A percentile compares a stretch with the other conserved stretches of the same genome.
These are phyloP conservation scores for Drosophila parabipectinata DNA, from an alignment of 1,140 invertebrate species.

Conservation along the genomic window DNA sequence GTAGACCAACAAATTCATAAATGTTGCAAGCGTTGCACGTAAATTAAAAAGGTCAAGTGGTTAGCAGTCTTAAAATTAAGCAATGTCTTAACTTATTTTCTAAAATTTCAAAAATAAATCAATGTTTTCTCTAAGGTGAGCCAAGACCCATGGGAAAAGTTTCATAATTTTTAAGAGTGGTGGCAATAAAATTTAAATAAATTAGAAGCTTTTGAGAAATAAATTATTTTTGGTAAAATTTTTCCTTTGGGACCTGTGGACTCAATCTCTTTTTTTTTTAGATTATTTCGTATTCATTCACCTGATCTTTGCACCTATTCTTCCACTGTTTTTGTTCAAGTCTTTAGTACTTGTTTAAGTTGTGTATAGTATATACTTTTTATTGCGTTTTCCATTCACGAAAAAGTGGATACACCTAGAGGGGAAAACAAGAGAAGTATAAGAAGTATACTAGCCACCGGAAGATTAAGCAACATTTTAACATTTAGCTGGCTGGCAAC, in stretches of 20 bases:
- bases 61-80: slow-evolving; percentile 38
- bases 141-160: slow-evolving; percentile 46
- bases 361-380: slow-evolving; percentile 39
- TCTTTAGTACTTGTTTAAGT: slow-evolving; percentile 17
- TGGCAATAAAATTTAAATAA: slow-evolving; percentile 37
- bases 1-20: slow-evolving; percentile 54
- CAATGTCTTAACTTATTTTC: slow-evolving; percentile 43
- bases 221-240: neutral
- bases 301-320: slow-evolving; percentile 32
- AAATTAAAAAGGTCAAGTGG: slow-evolving; percentile 57
- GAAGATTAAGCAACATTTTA: slow-evolving; percentile 73
- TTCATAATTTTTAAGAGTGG: slow-evolving; percentile 44
- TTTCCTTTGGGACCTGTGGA: neutral
- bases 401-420: slow-evolving; percentile 36
- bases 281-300: slow-evolving; percentile 21
- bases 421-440: slow-evolving; percentile 12
- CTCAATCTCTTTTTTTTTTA: neutral
- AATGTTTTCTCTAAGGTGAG: slow-evolving; percentile 37
- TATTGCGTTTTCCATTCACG: slow-evolving; percentile 66
- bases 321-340: slow-evolving; percentile 24
- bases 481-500: slow-evolving; percentile 54
- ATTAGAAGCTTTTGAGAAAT: slow-evolving; percentile 10
- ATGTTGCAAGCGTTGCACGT: slow-evolving; percentile 39
- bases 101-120: slow-evolving; percentile 56
- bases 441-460: slow-evolving; percentile 54